Percentiles rank a stretch among this genome's conserved stretches.
Conservation (phyloP, 2,797 vertebrate genomes). For the Lagodon rhomboides region DNA sequence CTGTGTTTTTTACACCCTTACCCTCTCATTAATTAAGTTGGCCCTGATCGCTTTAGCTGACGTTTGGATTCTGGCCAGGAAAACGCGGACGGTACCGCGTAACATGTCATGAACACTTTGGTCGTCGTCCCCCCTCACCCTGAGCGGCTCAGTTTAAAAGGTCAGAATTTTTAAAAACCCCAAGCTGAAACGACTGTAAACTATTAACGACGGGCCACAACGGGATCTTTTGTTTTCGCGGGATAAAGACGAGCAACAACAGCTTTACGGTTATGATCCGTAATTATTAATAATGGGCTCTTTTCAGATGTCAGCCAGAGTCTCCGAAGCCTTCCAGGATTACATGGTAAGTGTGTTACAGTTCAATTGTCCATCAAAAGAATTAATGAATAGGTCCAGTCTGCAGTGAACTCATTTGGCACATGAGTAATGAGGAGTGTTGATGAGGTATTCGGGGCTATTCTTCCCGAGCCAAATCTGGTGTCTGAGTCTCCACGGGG, state of each 20-base stretch:
- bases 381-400: constrained; percentile 80
- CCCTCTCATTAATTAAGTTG: constrained; percentile 79
- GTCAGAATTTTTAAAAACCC: constrained; percentile 56
- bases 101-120: constrained; percentile 70
- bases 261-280: constrained; percentile 54
- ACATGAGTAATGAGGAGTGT: constrained; percentile 83
- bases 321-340: constrained; percentile 56
- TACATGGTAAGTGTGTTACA: constrained; percentile 75
- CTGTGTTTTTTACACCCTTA: constrained; percentile 74
- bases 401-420: constrained; percentile 80
- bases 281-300: constrained; percentile 66
- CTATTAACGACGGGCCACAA: constrained; percentile 53
- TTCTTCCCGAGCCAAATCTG: constrained; percentile 73
- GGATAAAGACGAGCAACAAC: constrained; percentile 38
- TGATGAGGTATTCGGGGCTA: constrained; percentile 79
- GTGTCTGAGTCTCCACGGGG: constrained; percentile 73
- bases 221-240: constrained; percentile 34
- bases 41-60: constrained; percentile 77
- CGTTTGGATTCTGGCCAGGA: constrained; percentile 67
- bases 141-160: constrained; percentile 52
- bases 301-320: constrained; percentile 61
- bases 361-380: constrained; percentile 78
- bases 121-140: constrained; percentile 44
- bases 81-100: constrained; percentile 60
- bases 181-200: constrained; percentile 52